Conservation (phyloP, 2,888 invertebrate genomes). For the Polydrusus cervinus region DNA sequence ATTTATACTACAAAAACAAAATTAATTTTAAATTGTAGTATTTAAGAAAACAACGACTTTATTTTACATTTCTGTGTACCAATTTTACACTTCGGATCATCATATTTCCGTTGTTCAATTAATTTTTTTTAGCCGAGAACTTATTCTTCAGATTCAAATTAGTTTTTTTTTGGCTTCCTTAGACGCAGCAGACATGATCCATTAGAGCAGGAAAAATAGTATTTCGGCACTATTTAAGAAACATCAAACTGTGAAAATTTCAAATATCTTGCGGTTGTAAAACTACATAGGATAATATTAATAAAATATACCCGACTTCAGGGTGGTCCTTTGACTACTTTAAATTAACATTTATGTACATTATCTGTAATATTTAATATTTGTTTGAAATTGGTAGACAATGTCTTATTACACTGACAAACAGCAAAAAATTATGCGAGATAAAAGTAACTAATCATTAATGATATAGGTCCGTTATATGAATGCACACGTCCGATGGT, state of each 20-base stretch:
- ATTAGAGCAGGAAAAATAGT: slow-evolving; percentile 18
- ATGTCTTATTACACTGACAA: too few relatives aligned
- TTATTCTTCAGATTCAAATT: slow-evolving; percentile 50
- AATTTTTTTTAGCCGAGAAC: slow-evolving; percentile 45
- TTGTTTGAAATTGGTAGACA: too few relatives aligned
- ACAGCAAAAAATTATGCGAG: too few relatives aligned
- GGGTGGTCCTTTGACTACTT: slow-evolving; percentile 5
- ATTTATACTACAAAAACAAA: slow-evolving; percentile 50
- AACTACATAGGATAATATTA: background rate
- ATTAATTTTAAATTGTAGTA: slow-evolving; percentile 56
- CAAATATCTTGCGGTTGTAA: slow-evolving; percentile 15
- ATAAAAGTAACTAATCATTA: too few relatives aligned
- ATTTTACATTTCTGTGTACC: slow-evolving; percentile 50
- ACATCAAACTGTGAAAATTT: slow-evolving; percentile 26
- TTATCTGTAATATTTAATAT: too few relatives aligned
- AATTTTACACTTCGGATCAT: slow-evolving; percentile 51
- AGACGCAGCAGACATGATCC: slow-evolving; percentile 33
- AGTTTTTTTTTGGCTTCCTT: slow-evolving; percentile 33
- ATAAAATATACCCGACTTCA: background rate
- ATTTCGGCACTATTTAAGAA: slow-evolving; percentile 17
- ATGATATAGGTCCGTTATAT: too few relatives aligned
- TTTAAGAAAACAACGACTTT: slow-evolving; percentile 57
- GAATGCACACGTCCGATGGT: too few relatives aligned
- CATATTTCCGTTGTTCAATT: slow-evolving; percentile 47
- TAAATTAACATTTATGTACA: background rate